phyloP scores from a whole-genome alignment of 2,113 vertebrate species.

The Eptesicus fuscus region DNA sequence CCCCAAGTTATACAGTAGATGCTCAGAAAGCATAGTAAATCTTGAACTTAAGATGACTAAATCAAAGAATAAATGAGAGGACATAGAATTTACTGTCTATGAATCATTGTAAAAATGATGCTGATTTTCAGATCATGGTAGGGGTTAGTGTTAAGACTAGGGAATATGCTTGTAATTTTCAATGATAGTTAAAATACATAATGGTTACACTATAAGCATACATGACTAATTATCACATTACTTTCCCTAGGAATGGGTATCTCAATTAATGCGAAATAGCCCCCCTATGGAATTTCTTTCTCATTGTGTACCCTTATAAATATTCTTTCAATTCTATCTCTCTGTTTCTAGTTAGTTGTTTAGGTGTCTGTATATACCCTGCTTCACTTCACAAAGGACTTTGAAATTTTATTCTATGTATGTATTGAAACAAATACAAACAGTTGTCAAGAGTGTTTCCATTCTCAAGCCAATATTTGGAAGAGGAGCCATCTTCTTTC shows the following conservation, averaged over 20 bases:
- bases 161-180: neutral
- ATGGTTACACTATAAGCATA: neutral
- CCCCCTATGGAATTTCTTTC: neutral
- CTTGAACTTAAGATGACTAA: neutral
- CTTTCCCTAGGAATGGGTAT: neutral
- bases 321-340: neutral
- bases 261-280: neutral
- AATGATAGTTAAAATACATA: neutral
- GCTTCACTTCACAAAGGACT: neutral
- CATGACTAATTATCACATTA: neutral
- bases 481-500: neutral
- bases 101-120: neutral
- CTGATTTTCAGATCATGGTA: neutral
- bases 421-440: slow-evolving; percentile 14
- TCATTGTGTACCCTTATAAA: neutral
- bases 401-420: neutral
- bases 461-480: neutral
- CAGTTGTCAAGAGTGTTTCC: neutral
- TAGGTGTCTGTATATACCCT: neutral
- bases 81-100: neutral
- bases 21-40: neutral
- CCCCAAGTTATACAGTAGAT: neutral
- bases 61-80: neutral
- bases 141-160: neutral
- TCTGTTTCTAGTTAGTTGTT: neutral